Evolutionary conservation across 35 echinoderm and acorn worm genomes (phyloP), one percentile per base, ranked within the genome.

Genomic region (Hemicentrotus pulcherrimus): DNA sequence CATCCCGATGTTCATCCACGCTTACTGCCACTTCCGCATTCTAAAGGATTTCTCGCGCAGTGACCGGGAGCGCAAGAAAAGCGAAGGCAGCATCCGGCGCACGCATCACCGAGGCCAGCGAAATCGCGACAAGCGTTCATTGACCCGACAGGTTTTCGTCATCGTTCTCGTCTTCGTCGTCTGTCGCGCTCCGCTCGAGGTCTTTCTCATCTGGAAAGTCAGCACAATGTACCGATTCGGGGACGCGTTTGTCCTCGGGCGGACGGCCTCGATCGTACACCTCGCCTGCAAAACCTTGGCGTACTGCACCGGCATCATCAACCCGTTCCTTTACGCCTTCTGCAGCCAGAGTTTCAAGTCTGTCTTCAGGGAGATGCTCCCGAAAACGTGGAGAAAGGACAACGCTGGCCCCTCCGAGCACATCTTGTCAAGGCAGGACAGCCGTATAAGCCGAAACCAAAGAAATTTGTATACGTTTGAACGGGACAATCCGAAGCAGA

Each of bases 101-200:
- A 11, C 88, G 9, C 32, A 45, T 90, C 91, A 18, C 1, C 88
- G 48, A 58, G 32, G 45, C 32, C 46, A 48, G 91, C 45, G 91
- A 58, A 47, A 93, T 47, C 91, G 91, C 3, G 91, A 93, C n/a
- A 47, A 93, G 31, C 45, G 48, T 18, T 46, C 91, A 0, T 30
- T 93, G 48, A 93, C 91, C 10, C 91, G 91, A 16, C 91, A 93
- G 91, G 47, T 93, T 33, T 19, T 93, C 91, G 91, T 58, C 47
- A 93, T 93, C 45, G 47, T 93, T 4, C 16, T 48, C 24, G 91
- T 93, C 24, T 93, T 93, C 91, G 16, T 93, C 91, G 46, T 93
- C 91, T 93, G 91, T 58, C 91, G 91, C 35, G 91, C 91, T 50
- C 91, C 91, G 30, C 48, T 93, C 45, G 91, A 93, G n/a, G 48